Conservation (phyloP, 2,113 vertebrate genomes). For the Sinocyclocheilus anophthalmus region DNA sequence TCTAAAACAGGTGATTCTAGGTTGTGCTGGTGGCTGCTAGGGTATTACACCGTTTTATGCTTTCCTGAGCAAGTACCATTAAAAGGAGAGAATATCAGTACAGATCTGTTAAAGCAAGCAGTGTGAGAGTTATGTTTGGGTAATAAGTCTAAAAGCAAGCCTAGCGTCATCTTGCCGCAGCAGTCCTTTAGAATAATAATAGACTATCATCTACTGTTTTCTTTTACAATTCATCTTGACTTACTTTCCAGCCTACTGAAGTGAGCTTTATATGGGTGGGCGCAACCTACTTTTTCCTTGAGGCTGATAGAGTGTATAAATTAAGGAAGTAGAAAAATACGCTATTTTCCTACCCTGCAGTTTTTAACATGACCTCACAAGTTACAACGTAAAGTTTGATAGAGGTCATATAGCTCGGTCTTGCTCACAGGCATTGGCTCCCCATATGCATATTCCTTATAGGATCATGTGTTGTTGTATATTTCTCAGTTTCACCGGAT, state of each 20-base stretch:
- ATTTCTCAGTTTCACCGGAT: background rate
- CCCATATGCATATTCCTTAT: background rate
- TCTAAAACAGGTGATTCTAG: background rate
- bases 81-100: background rate
- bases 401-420: background rate
- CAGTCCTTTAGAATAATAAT: constrained; percentile 19
- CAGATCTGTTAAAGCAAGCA: background rate
- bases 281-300: constrained; percentile 20
- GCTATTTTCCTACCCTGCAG: constrained; percentile 3
- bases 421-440: background rate
- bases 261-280: constrained; percentile 13
- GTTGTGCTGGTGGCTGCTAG: background rate
- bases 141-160: background rate
- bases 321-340: background rate
- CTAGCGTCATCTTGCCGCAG: background rate
- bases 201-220: constrained; percentile 11
- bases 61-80: background rate
- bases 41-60: too few species aligned
- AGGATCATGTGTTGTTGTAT: background rate
- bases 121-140: background rate
- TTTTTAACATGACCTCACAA: background rate
- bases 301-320: constrained; percentile 25
- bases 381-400: background rate
- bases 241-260: background rate
- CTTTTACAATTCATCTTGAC: background rate